Conservation (phyloP, 2,888 invertebrate species). For the Pseudanteris insignis region DNA sequence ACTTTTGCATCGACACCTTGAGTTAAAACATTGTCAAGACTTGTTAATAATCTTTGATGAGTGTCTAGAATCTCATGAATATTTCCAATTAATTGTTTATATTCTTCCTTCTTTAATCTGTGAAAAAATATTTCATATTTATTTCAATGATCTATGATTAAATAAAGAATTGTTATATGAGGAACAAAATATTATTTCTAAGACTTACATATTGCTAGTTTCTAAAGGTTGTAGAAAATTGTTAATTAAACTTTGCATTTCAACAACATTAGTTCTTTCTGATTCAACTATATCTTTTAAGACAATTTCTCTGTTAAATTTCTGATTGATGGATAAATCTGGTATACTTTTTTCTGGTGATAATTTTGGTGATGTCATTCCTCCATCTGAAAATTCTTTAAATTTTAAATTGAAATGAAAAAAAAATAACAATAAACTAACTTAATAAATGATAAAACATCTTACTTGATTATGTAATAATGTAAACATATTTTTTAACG, state of each 20-base stretch:
- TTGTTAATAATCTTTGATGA: constrained; percentile 82
- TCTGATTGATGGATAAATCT: constrained; percentile 68
- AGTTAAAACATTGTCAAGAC: constrained; percentile 81
- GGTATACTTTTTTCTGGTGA: constrained; percentile 73
- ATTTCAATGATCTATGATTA: too few species aligned
- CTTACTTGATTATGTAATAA: too few species aligned
- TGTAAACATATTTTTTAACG: too few species aligned
- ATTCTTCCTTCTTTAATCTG: constrained; percentile 87
- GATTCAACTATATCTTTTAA: constrained; percentile 91
- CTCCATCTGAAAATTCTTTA: constrained; percentile 46
- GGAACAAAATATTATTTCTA: too few species aligned
- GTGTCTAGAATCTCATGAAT: constrained; percentile 86
- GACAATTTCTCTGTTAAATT: constrained; percentile 85
- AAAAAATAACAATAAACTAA: too few species aligned
- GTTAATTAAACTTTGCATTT: constrained; percentile 84
- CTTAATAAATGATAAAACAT: constrained; percentile 5
- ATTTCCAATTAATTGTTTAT: constrained; percentile 86
- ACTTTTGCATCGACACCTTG: constrained; percentile 82
- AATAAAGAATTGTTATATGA: too few species aligned
- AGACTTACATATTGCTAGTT: constrained; percentile 86
- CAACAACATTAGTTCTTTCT: constrained; percentile 89
- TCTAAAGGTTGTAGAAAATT: constrained; percentile 90
- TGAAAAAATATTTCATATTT: too few species aligned
- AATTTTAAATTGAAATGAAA: too few species aligned
- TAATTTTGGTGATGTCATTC: constrained; percentile 70